Conservation (phyloP, 2,797 vertebrate genomes). For the Muscicapa comitata region DNA sequence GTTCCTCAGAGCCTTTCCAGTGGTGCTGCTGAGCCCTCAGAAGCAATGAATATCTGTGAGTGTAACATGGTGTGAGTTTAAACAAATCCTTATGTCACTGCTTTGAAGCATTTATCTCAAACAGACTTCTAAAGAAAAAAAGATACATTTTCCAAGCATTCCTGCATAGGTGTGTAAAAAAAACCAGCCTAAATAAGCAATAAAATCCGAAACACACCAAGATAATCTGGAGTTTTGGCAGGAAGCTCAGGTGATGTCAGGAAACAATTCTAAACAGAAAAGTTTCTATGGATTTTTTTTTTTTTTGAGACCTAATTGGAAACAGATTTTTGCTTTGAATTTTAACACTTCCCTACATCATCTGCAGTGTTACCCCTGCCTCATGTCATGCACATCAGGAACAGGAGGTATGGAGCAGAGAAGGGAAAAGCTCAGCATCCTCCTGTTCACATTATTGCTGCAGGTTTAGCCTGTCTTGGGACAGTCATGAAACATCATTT, state of each 20-base stretch:
- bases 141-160: background rate
- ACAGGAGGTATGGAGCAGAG: background rate
- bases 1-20: background rate
- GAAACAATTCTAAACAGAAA: conserved; percentile 45
- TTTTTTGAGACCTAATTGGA: background rate
- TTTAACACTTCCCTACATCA: background rate
- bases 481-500: fast-evolving
- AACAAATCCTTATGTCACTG: background rate
- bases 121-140: background rate
- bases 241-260: background rate
- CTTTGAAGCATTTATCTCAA: background rate
- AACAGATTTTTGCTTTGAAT: conserved; percentile 6
- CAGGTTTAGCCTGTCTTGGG: background rate
- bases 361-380: background rate
- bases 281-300: conserved; percentile 24
- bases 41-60: background rate
- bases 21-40: background rate
- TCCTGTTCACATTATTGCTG: fast-evolving
- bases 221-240: background rate
- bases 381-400: background rate
- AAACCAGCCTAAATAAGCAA: background rate
- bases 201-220: background rate
- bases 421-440: background rate
- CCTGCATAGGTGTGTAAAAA: background rate
- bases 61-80: background rate